Evolutionary conservation across 2,113 vertebrate genomes (phyloP).

Genomic region (Tragelaphus buxtoni): DNA sequence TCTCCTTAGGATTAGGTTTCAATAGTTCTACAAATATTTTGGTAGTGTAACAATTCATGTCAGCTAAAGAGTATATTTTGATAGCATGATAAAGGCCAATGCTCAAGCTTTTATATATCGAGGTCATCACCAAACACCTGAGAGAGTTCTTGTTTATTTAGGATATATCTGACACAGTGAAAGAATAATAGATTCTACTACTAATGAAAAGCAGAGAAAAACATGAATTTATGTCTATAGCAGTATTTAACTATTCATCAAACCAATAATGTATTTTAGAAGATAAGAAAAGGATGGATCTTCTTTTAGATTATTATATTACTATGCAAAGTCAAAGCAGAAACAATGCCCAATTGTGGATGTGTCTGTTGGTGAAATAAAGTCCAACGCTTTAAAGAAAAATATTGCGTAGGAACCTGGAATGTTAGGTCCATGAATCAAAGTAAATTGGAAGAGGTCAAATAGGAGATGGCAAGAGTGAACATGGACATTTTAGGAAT

Average conservation of each 20-base stretch:
- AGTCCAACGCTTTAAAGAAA: accelerated
- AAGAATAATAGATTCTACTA: not conserved
- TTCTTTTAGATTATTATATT: not conserved
- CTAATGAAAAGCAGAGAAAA: not conserved
- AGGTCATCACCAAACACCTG: not conserved
- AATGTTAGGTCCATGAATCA: not conserved
- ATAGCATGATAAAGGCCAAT: not conserved
- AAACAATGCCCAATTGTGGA: not conserved
- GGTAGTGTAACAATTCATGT: not conserved
- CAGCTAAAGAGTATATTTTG: not conserved
- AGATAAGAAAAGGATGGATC: not conserved
- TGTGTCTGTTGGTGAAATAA: not conserved
- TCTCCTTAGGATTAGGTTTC: not conserved
- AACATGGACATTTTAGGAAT: not conserved
- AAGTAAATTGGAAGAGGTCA: not conserved
- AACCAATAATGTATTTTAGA: not conserved
- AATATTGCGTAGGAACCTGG: not conserved
- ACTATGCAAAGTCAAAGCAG: not conserved
- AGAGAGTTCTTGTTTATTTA: not conserved
- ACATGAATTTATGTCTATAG: not conserved
- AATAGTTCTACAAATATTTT: not conserved
- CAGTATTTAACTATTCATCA: not conserved
- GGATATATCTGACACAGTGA: not conserved
- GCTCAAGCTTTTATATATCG: not conserved
- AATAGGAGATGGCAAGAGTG: not conserved